phyloP scores from a whole-genome alignment of 2,797 vertebrate species.

The Oreochromis mossambicus region DNA sequence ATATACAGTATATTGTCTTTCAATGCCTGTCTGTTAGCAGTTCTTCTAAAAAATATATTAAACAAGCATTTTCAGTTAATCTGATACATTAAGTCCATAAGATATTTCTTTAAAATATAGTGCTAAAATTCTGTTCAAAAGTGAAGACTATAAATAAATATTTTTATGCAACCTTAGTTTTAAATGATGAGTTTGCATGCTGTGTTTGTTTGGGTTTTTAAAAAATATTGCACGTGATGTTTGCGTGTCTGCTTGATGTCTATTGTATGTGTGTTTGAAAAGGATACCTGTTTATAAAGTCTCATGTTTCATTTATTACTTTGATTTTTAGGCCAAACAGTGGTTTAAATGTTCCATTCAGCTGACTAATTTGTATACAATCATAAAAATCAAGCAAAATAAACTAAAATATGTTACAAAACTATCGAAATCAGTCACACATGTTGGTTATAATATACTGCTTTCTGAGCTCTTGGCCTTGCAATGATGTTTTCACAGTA shows the following conservation, averaged over 20 bases:
- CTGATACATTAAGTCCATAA: neutral
- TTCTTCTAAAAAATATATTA: neutral
- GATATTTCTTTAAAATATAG: neutral
- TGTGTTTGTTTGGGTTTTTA: neutral
- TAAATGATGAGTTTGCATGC: slow-evolving; percentile 27
- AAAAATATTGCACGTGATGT: neutral
- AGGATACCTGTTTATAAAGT: neutral
- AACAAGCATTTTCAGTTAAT: neutral
- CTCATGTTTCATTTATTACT: slow-evolving; percentile 6
- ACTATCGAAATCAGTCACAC: neutral
- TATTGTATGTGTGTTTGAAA: slow-evolving; percentile 2
- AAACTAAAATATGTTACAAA: neutral
- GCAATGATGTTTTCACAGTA: slow-evolving; percentile 25
- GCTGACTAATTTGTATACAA: neutral
- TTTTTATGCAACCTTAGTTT: neutral
- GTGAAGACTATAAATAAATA: neutral
- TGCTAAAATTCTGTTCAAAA: neutral
- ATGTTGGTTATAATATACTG: neutral
- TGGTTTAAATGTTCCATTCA: neutral
- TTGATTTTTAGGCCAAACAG: neutral
- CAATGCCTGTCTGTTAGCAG: neutral
- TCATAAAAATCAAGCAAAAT: neutral
- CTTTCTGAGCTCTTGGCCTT: neutral
- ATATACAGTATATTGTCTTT: neutral
- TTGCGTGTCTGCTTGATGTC: slow-evolving; percentile 32